Evolutionary conservation across 2,888 invertebrate genomes (phyloP), one percentile per base, ranked within the genome.

Genomic region (Drosophila diplacantha): DNA sequence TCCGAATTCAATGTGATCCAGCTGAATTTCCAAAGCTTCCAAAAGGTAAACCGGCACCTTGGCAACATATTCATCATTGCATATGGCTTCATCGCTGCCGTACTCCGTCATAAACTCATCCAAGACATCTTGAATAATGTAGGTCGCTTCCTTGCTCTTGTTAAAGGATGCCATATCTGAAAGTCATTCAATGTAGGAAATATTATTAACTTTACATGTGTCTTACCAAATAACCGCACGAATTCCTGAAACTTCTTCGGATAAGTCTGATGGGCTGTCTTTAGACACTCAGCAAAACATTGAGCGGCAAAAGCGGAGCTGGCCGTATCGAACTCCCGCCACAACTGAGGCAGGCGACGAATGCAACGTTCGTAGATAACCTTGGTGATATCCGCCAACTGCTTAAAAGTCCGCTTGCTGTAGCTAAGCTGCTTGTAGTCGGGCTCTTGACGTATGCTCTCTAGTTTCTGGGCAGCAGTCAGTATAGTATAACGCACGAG

Each of bases 401-500:
- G 73, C 62, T 84, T 87, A 3, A 86, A 70, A 3, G 73, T 85
- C 9, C 86, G 81, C 44, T 83, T 81, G 64, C 88, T 88, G 16
- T 86, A 84, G 3, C 82, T 62, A 11, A 87, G 65, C 61, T 88
- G 87, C 60, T 87, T 87, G 34, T 86, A 87, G 14, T 81, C 77
- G 0, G 87, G 87, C 61, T 87, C 84, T 31, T 72, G 69, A 14
- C 85, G 87, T 22, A 87, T 78, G 8, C 58, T 58, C 63, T 85
- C 83, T 3, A 88, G 69, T 35, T 81, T 83, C 3, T 53, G 46
- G 1, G 74, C 68, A 0, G 85, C 63, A 7, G 83, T 70, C 74
- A 90, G 89, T 26, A 92, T 81, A 11, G 91, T 86, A 72, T 91
- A 92, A n/a, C 89, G 89, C 61, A 91, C 91, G 39, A 92, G 87